A percentile compares a stretch with the other conserved stretches of the same genome.
Conservation (phyloP, 1,140 invertebrate species). For the Lasioglossum albipes region DNA sequence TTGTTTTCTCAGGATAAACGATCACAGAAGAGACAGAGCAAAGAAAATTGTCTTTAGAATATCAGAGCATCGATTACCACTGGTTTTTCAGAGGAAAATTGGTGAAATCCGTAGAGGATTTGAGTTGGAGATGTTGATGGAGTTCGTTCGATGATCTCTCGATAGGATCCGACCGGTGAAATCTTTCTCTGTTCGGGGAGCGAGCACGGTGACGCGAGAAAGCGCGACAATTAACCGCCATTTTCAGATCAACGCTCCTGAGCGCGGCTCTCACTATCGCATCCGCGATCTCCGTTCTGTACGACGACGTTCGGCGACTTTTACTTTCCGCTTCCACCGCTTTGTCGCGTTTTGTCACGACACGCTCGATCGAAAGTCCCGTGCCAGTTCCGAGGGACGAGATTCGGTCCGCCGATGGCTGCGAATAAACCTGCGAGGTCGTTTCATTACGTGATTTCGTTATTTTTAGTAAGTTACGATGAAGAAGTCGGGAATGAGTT, state of each 20-base stretch:
- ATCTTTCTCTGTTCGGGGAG: slow-evolving; percentile 18
- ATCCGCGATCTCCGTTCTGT: slow-evolving; percentile 21
- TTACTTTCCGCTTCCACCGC: slow-evolving; percentile 53
- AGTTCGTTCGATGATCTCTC: slow-evolving; percentile 10
- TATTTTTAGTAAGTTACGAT: too few species aligned
- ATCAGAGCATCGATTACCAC: too few species aligned
- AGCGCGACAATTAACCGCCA: slow-evolving; percentile 51
- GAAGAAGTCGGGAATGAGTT: too few species aligned
- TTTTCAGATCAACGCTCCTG: slow-evolving; percentile 52
- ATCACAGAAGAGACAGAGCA: too few species aligned
- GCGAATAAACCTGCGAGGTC: too few species aligned
- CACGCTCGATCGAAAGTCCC: slow-evolving; percentile 18
- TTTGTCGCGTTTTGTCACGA: slow-evolving; percentile 36
- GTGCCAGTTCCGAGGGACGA: not conserved
- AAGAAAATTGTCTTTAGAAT: too few species aligned
- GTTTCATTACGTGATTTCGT: too few species aligned
- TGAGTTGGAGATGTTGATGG: not conserved
- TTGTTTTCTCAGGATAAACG: too few species aligned
- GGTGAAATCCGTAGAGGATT: too few species aligned
- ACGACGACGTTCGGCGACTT: slow-evolving; percentile 34
- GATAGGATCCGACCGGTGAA: slow-evolving; percentile 20
- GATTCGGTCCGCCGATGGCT: not conserved
- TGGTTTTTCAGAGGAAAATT: too few species aligned
- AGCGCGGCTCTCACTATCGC: slow-evolving; percentile 29
- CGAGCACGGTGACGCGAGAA: slow-evolving; percentile 48